Conservation (phyloP, 2,797 vertebrate genomes). For the Chiloscyllium punctatum region DNA sequence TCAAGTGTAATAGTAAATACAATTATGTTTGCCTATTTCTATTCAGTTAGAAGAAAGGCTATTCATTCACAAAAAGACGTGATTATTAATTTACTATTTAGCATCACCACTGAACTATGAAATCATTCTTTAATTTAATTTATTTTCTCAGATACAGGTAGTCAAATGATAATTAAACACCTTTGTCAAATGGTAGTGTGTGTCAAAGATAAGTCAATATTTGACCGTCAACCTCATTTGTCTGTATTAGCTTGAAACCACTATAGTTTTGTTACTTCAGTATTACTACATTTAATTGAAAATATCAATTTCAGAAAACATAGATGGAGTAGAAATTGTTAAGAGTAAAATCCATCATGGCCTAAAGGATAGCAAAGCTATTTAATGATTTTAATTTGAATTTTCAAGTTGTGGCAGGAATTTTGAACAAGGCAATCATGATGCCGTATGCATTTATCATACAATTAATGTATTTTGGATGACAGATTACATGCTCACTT, state of each 20-base stretch:
- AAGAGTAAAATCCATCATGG: conserved; percentile 17
- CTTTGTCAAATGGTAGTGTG: conserved; percentile 47
- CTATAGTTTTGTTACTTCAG: conserved; percentile 50
- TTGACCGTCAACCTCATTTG: conserved; percentile 53
- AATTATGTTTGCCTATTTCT: neutral
- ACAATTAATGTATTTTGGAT: conserved; percentile 16
- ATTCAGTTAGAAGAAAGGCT: neutral
- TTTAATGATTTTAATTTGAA: conserved; percentile 30
- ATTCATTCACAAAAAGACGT: neutral
- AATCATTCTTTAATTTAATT: conserved; percentile 47
- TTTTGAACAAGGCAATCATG: neutral
- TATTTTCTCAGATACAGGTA: conserved; percentile 47
- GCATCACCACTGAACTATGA: conserved; percentile 50
- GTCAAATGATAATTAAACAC: conserved; percentile 54
- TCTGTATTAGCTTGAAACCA: conserved; percentile 55
- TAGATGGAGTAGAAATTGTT: conserved; percentile 17
- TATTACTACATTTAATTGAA: conserved; percentile 54
- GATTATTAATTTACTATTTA: conserved; percentile 42
- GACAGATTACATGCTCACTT: neutral
- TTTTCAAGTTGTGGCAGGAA: neutral
- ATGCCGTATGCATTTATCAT: neutral
- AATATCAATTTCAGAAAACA: conserved; percentile 53
- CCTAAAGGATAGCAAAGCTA: neutral
- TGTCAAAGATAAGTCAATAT: conserved; percentile 52
- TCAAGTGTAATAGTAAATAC: neutral